Base-by-base conservation (phyloP, 1,140 invertebrate species). In the Sarcophaga bullata region DNA sequence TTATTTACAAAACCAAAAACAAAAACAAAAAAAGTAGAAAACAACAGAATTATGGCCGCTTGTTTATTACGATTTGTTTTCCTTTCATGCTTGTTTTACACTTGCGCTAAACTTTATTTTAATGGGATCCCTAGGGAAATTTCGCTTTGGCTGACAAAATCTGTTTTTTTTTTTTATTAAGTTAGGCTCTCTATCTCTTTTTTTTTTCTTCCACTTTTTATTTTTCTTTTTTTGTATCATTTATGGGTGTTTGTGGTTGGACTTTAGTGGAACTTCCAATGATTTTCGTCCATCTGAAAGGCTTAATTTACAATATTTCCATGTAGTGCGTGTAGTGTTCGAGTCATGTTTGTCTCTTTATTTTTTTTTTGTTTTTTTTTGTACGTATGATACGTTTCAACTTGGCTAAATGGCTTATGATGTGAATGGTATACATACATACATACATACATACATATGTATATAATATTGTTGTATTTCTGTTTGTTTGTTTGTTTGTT, bases 21-120 rank as follows among this genome's bases (percentile, higher is more conserved):
- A n/a, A n/a, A 37, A 37, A 37, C 25, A 2, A 37, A 37, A 37
- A 37, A 78, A 78, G n/a, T n/a, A n/a, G n/a, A n/a, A 68, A 6
- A 68, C n/a, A 52, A 13, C 17, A 78, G 50, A 78, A 78, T 78
- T 48, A 25, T 78, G 49, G 73, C 17, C 73, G 11, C 7, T 78
- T 50, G 49, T 49, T 11, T 6, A 8, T 72, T 72, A 25, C 37
- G 7, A 25, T 25, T 50, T 52, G 13, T 75, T 75, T 15, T 11
- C n/a, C 15, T 68, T 68, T 37, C 13, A 17, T 25, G 62, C 62
- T 78, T 52, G 75, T 78, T 68, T 58, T 78, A 78, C 75, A 78
- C 73, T 78, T 78, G 75, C 52, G 75, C 75, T 78, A 78, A 78
- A 78, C 75, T 78, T 78, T 25, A 52, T 50, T 78, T 78, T 78